phyloP scores from a whole-genome alignment of 2,888 invertebrate genomes.

The Tanytarsus gracilentus region DNA sequence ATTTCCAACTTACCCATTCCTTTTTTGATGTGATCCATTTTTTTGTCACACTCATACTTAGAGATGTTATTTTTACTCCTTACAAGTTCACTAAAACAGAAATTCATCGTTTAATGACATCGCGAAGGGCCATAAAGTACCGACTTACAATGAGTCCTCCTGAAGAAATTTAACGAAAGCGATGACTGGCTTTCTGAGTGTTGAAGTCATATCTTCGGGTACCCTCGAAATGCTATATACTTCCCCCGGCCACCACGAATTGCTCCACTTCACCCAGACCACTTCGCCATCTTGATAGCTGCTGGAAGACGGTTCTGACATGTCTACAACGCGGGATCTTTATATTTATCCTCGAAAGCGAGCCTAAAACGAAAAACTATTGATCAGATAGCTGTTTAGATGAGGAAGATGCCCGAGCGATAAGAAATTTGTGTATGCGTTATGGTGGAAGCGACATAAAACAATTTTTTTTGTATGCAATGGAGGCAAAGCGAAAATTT shows the following conservation, averaged over 20 bases:
- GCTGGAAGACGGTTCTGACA: conserved; percentile 31
- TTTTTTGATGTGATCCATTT: conserved; percentile 72
- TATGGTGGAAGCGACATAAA: too few relatives aligned
- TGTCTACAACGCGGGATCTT: conserved; percentile 15
- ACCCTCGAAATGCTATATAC: conserved; percentile 51
- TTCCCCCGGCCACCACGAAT: conserved; percentile 83
- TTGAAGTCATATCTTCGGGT: conserved; percentile 56
- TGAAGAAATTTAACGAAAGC: conserved; percentile 78
- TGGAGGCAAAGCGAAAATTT: too few relatives aligned
- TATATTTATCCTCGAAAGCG: too few relatives aligned
- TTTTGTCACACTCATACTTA: conserved; percentile 67
- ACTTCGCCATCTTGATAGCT: conserved; percentile 62
- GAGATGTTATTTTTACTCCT: conserved; percentile 61
- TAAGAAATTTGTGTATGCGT: too few relatives aligned
- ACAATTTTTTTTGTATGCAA: too few relatives aligned
- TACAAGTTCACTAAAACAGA: conserved; percentile 66
- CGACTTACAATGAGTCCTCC: conserved; percentile 71
- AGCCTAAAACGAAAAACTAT: too few relatives aligned
- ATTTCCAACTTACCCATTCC: conserved; percentile 61
- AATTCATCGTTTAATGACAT: conserved; percentile 31
- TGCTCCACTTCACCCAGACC: conserved; percentile 76
- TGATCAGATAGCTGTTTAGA: too few relatives aligned
- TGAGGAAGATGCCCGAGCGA: too few relatives aligned
- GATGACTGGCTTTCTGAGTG: conserved; percentile 62
- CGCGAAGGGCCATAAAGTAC: conserved; percentile 29